These are phyloP conservation scores for Schizopygopsis pylzovi DNA, from an alignment of 2,797 vertebrate species.

Conservation along the genomic window DNA sequence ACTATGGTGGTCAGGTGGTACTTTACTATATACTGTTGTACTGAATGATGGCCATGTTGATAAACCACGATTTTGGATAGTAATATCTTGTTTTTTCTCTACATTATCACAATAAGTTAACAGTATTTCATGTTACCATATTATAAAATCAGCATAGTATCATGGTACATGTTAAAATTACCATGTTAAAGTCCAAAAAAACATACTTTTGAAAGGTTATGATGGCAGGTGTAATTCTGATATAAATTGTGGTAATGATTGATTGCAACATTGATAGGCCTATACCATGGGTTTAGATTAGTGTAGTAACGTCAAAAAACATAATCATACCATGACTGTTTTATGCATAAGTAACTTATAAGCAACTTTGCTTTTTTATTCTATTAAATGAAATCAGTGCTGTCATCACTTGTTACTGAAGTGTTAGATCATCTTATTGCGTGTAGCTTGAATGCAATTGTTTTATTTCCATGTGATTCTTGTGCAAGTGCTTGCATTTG, in stretches of 20 bases:
- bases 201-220: too few relatives aligned
- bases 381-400: not conserved
- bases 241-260: not conserved
- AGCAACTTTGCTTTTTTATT: not conserved
- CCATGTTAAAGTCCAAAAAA: too few relatives aligned
- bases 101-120: not conserved
- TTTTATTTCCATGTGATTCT: not conserved
- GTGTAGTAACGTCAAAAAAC: too few relatives aligned
- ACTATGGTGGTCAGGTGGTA: not conserved
- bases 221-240: too few relatives aligned
- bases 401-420: not conserved
- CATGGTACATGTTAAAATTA: not conserved
- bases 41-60: not conserved
- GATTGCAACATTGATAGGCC: not conserved
- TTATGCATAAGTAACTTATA: not conserved
- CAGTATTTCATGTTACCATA: not conserved
- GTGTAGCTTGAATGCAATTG: not conserved
- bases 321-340: not conserved
- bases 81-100: not conserved
- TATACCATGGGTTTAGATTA: too few relatives aligned
- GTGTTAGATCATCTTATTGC: not conserved
- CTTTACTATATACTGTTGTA: not conserved
- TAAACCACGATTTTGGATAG: not conserved
- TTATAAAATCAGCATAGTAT: not conserved
- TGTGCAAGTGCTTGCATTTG: not conserved